Conservation (phyloP, 2,888 invertebrate genomes). For the Trachelus tabidus region DNA sequence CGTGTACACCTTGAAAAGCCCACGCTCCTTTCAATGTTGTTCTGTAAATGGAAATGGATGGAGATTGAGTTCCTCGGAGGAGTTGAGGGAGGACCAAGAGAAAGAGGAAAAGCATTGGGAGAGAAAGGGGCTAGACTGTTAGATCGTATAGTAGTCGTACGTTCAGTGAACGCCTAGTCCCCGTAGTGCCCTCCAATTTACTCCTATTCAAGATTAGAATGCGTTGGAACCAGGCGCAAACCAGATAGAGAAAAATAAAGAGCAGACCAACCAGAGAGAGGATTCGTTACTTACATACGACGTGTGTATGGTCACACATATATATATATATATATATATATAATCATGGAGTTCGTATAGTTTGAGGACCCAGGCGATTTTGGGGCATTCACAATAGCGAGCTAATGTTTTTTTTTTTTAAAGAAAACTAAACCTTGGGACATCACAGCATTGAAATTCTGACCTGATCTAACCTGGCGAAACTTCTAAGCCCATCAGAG, state of each 20-base stretch:
- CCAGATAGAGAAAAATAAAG: neutral
- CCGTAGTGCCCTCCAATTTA: slow-evolving; percentile 38
- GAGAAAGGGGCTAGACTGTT: slow-evolving; percentile 30
- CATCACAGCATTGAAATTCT: no score
- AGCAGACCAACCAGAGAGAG: neutral
- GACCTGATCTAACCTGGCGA: no score
- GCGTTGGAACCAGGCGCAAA: slow-evolving; percentile 26
- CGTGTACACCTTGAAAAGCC: slow-evolving; percentile 13
- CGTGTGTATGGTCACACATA: neutral
- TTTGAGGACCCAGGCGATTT: no score
- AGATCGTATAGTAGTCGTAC: neutral
- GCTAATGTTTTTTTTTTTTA: no score
- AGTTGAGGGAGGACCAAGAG: slow-evolving; percentile 8
- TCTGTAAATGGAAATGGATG: slow-evolving; percentile 44
- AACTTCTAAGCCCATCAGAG: no score
- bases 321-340: no score
- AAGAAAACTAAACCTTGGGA: no score
- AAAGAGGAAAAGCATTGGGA: neutral
- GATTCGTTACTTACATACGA: neutral
- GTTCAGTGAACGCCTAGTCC: slow-evolving; percentile 13
- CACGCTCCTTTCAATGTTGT: slow-evolving; percentile 29
- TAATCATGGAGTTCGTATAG: no score
- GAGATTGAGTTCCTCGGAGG: slow-evolving; percentile 40
- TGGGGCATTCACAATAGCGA: no score
- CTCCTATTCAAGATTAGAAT: slow-evolving; percentile 43